Base-by-base conservation (phyloP, 2,113 vertebrate species). In the Carlito syrichta region DNA sequence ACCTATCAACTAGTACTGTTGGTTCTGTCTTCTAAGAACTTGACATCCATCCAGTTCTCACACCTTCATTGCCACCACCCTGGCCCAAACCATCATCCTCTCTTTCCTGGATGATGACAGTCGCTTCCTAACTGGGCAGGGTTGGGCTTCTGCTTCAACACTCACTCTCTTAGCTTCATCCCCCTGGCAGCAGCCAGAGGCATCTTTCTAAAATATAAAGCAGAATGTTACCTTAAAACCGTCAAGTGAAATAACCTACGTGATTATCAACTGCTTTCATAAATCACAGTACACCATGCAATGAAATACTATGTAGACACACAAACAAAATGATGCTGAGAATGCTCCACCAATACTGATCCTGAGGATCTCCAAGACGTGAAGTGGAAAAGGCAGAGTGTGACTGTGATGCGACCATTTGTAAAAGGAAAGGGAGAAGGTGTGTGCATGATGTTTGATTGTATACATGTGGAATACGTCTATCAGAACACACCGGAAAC, bases 151-250 rank as follows among this genome's bases (percentile, higher is more conserved):
- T 6, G 38, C 25, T 43, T 48, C 60, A 8, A 1, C 1, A 3
- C 4, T 14, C 2, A 6, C 20, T 43, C 27, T 54, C 48, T 9
- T 13, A 40, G n/a, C 20, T 25, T 5, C 69, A 25, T 4, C n/a
- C 38, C 78, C 20, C 62, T 8, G 4, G 7, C 58, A 71, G 88
- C 9, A 38, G 76, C 76, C 30, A 22, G 27, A 27, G 3, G 22
- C n/a, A 45, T 85, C n/a, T 62, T 89, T 52, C 82, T 63, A 38
- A 66, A 97, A 79, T 12, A 68, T 30, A 35, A 86, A 52, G 68
- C 30, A 60, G 76, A 56, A 35, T 20, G 23, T 40, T 45, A 48
- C 54, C 89, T 79, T 32, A 73, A 83, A 82, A 20, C 54, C 40
- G 58, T 93, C 45, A 30, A 62, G 66, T 48, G 74, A 94, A 88